Conservation (phyloP, 2,888 invertebrate species). For the Synanthedon formicaeformis region DNA sequence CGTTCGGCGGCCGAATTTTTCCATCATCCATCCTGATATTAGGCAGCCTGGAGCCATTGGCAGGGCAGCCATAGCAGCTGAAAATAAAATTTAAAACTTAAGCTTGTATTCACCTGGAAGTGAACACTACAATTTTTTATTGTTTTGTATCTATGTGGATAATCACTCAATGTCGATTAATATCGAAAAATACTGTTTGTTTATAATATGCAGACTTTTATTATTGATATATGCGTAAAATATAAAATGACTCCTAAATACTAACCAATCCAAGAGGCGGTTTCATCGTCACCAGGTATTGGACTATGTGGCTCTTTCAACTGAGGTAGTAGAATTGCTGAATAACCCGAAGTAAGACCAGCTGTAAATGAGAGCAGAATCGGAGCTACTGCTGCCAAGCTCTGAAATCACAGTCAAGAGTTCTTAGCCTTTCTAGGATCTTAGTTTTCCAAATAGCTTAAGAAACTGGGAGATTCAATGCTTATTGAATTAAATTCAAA, state of each 20-base stretch:
- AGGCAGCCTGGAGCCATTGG: constrained; percentile 75
- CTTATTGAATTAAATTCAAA: too few relatives aligned
- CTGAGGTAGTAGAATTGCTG: constrained; percentile 74
- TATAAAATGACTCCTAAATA: constrained; percentile 1
- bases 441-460: too few relatives aligned
- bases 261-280: constrained; percentile 74
- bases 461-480: too few relatives aligned
- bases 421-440: too few relatives aligned
- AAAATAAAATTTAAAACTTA: constrained; percentile 15
- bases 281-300: constrained; percentile 52
- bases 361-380: constrained; percentile 67
- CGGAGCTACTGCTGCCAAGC: constrained; percentile 65
- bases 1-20: constrained; percentile 70
- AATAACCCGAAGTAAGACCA: constrained; percentile 75
- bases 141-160: too few relatives aligned
- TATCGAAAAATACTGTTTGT: too few relatives aligned
- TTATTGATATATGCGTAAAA: too few relatives aligned
- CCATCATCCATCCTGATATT: constrained; percentile 71
- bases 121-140: too few relatives aligned
- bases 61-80: constrained; percentile 74
- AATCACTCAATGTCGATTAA: too few relatives aligned
- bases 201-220: background rate
- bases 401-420: constrained; percentile 37
- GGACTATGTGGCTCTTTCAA: constrained; percentile 46
- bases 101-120: too few relatives aligned